Evolutionary conservation across 2,797 vertebrate species (phyloP), one percentile per base, ranked within the genome.

Genomic region (Peromyscus melanophrys): DNA sequence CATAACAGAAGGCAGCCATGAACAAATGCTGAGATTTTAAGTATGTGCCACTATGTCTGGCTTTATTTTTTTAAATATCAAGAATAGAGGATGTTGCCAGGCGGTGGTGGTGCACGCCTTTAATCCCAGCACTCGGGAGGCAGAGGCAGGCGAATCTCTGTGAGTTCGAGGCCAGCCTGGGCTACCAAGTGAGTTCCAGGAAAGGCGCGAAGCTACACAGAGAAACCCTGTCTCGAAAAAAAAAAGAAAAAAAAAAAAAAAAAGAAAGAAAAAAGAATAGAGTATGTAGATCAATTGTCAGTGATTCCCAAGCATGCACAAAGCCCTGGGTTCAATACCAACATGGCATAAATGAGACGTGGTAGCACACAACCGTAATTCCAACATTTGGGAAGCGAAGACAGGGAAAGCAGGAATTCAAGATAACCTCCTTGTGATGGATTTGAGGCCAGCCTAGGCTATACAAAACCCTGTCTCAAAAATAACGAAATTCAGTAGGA

Each of bases 11-110:
- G n/a, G 27, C 25, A 61, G 16, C 81, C 49, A n/a, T 84, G 27
- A 84, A 63, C 27, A 84, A 84, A 29, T 49, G 10, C 40, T 85
- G 40, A 49, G 43, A 85, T 67, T n/a, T n/a, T n/a, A n/a, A n/a
- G n/a, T n/a, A n/a, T n/a, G 29, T 46, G 61, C 2, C 43, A 85
- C 83, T 85, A 19, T 67, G 16, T 17, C 16, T 23, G 37, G 34
- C 76, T 90, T 89, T 37, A 88, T 78, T 89, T 92, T 90, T 77
- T 21, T 59, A 59, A 92, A 25, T 67, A 95, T 86, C 61, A 89
- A 40, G 21, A 61, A 61, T 31, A 63, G 40, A 40, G 27, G 37
- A 49, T 49, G 49, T 49, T 49, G 49, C 49, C 12, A 12, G 11
- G 49, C 12, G 49, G 49, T 52, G 49, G 49, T 49, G 46, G 46